Percentiles rank a stretch among this genome's conserved stretches.
Conservation (phyloP, 2,113 vertebrate species). For the Callionymus lyra region DNA sequence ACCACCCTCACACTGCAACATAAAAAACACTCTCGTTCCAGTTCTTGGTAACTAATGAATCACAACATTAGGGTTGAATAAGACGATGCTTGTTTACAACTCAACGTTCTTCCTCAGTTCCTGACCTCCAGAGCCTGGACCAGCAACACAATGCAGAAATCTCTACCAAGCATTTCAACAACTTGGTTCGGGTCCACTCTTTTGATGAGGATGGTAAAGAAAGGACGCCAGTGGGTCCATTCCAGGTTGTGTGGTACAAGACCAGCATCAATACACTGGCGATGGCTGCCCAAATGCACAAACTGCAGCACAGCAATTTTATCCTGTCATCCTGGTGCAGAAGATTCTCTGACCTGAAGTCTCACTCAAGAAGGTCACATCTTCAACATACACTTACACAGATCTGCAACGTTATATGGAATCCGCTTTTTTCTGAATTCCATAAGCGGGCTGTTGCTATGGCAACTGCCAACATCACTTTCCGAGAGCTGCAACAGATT, state of each 20-base stretch:
- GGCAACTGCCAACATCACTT: constrained; percentile 21
- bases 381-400: constrained; percentile 16
- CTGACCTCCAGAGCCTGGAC: constrained; percentile 46
- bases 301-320: constrained; percentile 48
- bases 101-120: constrained; percentile 34
- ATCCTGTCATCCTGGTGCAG: constrained; percentile 51
- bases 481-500: constrained; percentile 44
- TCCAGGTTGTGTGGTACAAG: constrained; percentile 39
- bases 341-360: constrained; percentile 1
- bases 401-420: constrained; percentile 46
- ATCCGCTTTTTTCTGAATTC: constrained; percentile 29
- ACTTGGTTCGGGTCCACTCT: constrained; percentile 39
- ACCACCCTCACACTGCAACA: too few species aligned
- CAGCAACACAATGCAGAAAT: constrained; percentile 39
- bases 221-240: neutral
- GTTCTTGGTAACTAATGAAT: too few species aligned
- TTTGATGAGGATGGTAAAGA: constrained; percentile 16
- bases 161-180: constrained; percentile 23
- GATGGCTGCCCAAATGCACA: constrained; percentile 54
- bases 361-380: rapidly evolving
- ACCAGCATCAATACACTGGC: constrained; percentile 14
- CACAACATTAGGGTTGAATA: too few species aligned
- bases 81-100: too few species aligned
- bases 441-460: constrained; percentile 13
- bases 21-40: too few species aligned